Conservation (phyloP, 2,888 invertebrate genomes). For the Carcina quercana region DNA sequence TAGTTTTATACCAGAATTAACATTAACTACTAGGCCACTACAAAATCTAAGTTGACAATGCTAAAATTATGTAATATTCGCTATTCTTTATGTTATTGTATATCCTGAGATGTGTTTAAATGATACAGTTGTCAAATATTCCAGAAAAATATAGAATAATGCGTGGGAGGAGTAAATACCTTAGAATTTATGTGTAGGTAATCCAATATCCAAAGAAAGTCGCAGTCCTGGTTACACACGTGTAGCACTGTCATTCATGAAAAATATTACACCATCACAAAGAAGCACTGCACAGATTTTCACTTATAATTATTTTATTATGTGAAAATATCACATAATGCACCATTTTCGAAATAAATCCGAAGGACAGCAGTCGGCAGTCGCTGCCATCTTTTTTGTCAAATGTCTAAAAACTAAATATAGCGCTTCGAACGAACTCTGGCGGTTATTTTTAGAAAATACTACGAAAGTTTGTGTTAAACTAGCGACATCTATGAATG, state of each 20-base stretch:
- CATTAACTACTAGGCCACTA: constrained; percentile 2
- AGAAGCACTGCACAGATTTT: constrained; percentile 66
- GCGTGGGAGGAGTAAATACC: constrained; percentile 68
- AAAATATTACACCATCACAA: constrained; percentile 67
- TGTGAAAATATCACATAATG: constrained; percentile 70
- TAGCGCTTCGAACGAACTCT: constrained; percentile 72
- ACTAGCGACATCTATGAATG: constrained; percentile 42
- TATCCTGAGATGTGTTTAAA: no score
- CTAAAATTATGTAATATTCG: constrained; percentile 54
- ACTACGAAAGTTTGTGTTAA: constrained; percentile 33
- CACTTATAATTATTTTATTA: constrained; percentile 63
- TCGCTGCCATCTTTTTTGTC: constrained; percentile 75
- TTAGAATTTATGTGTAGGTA: constrained; percentile 67
- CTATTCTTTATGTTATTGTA: constrained; percentile 14
- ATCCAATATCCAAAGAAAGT: constrained; percentile 72
- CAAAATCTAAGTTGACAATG: constrained; percentile 38
- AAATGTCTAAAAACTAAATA: constrained; percentile 73
- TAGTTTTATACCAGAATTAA: constrained; percentile 26
- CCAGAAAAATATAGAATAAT: constrained; percentile 28
- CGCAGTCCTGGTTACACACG: constrained; percentile 64
- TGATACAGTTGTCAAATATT: constrained; percentile 18
- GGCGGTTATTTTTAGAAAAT: constrained; percentile 73
- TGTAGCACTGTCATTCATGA: constrained; percentile 63
- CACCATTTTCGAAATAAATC: constrained; percentile 70
- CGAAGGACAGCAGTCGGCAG: constrained; percentile 68